Conservation (phyloP, 1,140 invertebrate genomes). For the roundworm (Caenorhabditis elegans) region DNA sequence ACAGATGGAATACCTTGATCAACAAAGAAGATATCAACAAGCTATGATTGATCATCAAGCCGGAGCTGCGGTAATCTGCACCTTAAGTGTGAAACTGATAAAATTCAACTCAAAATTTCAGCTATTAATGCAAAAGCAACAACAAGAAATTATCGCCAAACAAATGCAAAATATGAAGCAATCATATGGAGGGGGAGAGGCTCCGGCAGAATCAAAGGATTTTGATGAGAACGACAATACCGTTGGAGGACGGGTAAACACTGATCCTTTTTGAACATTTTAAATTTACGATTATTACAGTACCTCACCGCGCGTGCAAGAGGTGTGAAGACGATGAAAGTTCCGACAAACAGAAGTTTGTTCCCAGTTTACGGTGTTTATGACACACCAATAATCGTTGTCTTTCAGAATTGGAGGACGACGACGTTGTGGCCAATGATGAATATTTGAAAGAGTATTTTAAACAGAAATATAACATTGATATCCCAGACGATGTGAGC, state of each 20-base stretch:
- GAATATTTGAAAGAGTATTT: constrained; percentile 47
- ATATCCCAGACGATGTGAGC: constrained; percentile 41
- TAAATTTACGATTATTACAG: constrained; percentile 20
- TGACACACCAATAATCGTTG: neutral
- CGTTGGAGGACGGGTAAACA: constrained; percentile 40
- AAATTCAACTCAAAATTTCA: neutral
- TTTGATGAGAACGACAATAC: constrained; percentile 34
- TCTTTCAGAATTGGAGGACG: constrained; percentile 39
- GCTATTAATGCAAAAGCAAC: constrained; percentile 49
- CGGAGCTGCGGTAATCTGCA: constrained; percentile 38
- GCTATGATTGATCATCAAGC: constrained; percentile 52
- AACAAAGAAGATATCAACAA: constrained; percentile 49
- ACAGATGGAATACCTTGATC: constrained; percentile 48
- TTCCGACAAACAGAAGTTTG: neutral
- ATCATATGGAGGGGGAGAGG: neutral
- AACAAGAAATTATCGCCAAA: constrained; percentile 39
- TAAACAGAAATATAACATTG: constrained; percentile 48
- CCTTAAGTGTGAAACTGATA: neutral
- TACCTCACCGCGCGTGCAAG: constrained; percentile 24
- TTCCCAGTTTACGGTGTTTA: neutral
- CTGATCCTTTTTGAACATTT: neutral
- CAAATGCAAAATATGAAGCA: constrained; percentile 38
- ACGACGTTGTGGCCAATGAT: constrained; percentile 44
- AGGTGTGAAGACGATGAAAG: constrained; percentile 33
- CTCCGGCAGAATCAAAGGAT: constrained; percentile 29